phyloP scores from a whole-genome alignment of 2,797 vertebrate species.

The Trichosurus vulpecula region DNA sequence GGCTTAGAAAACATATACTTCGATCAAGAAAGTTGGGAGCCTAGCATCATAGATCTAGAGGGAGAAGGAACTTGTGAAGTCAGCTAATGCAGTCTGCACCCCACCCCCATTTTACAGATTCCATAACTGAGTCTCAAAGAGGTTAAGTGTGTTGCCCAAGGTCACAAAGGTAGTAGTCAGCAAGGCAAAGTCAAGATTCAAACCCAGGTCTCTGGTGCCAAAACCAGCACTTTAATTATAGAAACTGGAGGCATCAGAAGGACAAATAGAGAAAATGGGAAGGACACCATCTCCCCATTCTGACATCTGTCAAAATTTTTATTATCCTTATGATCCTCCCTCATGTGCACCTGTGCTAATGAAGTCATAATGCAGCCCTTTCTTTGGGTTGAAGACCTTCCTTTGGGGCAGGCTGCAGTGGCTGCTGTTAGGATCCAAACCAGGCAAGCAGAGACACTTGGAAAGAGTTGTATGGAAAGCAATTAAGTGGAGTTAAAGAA shows the following conservation, averaged over 20 bases:
- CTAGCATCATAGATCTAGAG: not conserved
- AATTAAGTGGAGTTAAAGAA: not conserved
- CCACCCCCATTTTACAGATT: not conserved
- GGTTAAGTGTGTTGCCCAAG: not conserved
- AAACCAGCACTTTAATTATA: not conserved
- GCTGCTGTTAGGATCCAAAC: not conserved
- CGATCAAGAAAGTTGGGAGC: not conserved
- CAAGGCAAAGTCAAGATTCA: not conserved
- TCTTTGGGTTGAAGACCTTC: not conserved
- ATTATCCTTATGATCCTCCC: not conserved
- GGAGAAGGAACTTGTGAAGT: not conserved
- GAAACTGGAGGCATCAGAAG: not conserved
- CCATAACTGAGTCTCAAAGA: not conserved
- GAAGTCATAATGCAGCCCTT: slow-evolving; percentile 25
- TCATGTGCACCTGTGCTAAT: slow-evolving; percentile 58
- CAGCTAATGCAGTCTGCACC: not conserved
- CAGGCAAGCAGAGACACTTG: not conserved
- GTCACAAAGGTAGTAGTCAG: not conserved
- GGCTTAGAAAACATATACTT: not conserved
- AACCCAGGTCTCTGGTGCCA: not conserved
- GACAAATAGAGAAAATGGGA: not conserved
- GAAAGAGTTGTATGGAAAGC: not conserved
- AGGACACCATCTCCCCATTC: not conserved
- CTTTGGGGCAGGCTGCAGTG: not conserved
- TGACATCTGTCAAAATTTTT: not conserved